Conservation (phyloP, 2,888 invertebrate species). For the Nemotelus pantherinus region DNA sequence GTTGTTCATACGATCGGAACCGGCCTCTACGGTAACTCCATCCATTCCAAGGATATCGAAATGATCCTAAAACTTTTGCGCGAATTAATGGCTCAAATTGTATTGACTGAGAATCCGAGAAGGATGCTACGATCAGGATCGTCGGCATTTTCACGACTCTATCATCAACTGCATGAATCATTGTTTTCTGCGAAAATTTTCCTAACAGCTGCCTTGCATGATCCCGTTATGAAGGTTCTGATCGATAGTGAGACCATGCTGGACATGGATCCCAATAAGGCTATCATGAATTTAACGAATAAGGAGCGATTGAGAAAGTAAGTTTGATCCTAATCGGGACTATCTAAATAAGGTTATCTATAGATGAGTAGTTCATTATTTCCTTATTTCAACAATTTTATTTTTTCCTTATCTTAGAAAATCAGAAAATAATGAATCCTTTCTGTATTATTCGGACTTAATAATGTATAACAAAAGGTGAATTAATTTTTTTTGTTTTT, state of each 20-base stretch:
- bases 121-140: constrained; percentile 84
- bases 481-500: not conserved
- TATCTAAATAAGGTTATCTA: too few species aligned
- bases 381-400: too few species aligned
- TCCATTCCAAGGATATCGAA: constrained; percentile 79
- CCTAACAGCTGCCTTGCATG: constrained; percentile 89
- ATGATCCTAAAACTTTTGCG: constrained; percentile 72
- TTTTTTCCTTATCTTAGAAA: too few species aligned
- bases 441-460: too few species aligned
- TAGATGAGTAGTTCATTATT: too few species aligned
- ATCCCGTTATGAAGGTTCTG: constrained; percentile 89
- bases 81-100: constrained; percentile 78
- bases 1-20: constrained; percentile 66
- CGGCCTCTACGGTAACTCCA: constrained; percentile 78
- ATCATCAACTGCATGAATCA: constrained; percentile 88
- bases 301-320: constrained; percentile 70
- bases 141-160: constrained; percentile 87
- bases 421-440: too few species aligned
- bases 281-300: constrained; percentile 62
- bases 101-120: constrained; percentile 75
- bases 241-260: constrained; percentile 91
- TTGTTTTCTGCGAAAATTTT: constrained; percentile 92
- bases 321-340: constrained; percentile 10
- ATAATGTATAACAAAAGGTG: too few species aligned
- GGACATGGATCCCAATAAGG: constrained; percentile 91